Percentiles rank a stretch among this genome's conserved stretches.
Evolutionary conservation across 2,888 invertebrate genomes (phyloP).

Genomic region (Drosophila algonquin): DNA sequence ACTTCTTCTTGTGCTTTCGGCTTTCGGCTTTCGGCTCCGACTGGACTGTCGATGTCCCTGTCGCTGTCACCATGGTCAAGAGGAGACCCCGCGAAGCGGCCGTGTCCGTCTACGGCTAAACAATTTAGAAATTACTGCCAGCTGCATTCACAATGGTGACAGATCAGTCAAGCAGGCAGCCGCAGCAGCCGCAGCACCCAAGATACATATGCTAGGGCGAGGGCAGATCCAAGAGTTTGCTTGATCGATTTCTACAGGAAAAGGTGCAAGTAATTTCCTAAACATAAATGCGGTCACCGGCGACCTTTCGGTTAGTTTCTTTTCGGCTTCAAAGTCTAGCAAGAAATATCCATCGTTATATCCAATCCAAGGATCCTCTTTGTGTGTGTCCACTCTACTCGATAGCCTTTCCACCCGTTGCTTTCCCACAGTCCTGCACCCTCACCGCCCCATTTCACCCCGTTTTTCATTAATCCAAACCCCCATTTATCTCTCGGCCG

Average conservation of each 20-base stretch:
- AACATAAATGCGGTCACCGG: no score
- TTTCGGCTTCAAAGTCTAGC: no score
- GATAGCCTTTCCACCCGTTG: conserved; percentile 24
- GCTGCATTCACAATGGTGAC: conserved; percentile 32
- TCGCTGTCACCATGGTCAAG: conserved; percentile 18
- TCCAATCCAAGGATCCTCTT: no score
- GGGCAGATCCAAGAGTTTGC: conserved; percentile 22
- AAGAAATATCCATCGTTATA: conserved; percentile 7
- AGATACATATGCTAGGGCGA: background rate
- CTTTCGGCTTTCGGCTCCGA: background rate
- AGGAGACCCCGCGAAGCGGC: conserved; percentile 22
- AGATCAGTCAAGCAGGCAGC: conserved; percentile 44
- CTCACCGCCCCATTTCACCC: background rate
- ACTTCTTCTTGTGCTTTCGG: background rate
- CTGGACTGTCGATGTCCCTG: conserved; percentile 25
- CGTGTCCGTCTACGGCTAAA: conserved; percentile 26
- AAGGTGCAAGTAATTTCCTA: no score
- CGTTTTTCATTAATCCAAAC: background rate
- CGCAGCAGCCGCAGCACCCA: conserved; percentile 16
- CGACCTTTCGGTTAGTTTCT: no score
- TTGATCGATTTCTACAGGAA: no score
- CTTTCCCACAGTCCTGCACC: conserved; percentile 22
- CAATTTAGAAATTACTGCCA: conserved; percentile 52
- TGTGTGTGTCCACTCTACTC: no score
- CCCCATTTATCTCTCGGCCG: background rate